Evolutionary conservation across 2,888 invertebrate species (phyloP).

Genomic region (Seira sanloemensis): DNA sequence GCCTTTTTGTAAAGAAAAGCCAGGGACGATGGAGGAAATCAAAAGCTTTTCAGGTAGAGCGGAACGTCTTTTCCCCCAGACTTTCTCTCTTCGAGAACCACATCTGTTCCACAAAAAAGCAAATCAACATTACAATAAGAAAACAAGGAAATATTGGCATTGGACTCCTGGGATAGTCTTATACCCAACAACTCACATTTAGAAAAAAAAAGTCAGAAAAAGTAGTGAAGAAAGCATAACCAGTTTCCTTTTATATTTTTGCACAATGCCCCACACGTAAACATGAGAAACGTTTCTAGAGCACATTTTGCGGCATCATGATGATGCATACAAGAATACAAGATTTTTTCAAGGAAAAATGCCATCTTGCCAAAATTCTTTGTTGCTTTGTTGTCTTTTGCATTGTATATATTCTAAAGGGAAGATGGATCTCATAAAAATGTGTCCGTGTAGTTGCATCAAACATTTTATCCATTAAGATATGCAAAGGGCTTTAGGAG

Average conservation of each 20-base stretch:
- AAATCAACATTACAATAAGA: conserved; percentile 34
- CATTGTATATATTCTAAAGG: too few relatives aligned
- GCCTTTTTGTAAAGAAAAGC: neutral
- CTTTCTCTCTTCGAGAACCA: neutral
- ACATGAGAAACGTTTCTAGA: too few relatives aligned
- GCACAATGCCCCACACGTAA: neutral
- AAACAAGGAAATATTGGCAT: conserved; percentile 42
- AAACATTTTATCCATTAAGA: neutral
- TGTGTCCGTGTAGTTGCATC: neutral
- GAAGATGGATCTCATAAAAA: too few relatives aligned
- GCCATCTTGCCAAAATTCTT: too few relatives aligned
- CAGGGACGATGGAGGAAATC: conserved; percentile 6
- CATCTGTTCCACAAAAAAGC: neutral
- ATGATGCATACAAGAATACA: too few relatives aligned
- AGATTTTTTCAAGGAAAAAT: too few relatives aligned
- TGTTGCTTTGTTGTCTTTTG: too few relatives aligned
- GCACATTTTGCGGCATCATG: too few relatives aligned
- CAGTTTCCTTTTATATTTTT: neutral
- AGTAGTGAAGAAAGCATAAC: neutral
- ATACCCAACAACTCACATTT: conserved; percentile 31
- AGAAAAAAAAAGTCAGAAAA: too few relatives aligned
- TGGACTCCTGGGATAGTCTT: conserved; percentile 38
- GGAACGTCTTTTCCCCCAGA: neutral
- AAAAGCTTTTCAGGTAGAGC: too few relatives aligned
- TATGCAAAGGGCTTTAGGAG: neutral